phyloP scores from a whole-genome alignment of 2,888 invertebrate genomes.

The Fragum sueziense region DNA sequence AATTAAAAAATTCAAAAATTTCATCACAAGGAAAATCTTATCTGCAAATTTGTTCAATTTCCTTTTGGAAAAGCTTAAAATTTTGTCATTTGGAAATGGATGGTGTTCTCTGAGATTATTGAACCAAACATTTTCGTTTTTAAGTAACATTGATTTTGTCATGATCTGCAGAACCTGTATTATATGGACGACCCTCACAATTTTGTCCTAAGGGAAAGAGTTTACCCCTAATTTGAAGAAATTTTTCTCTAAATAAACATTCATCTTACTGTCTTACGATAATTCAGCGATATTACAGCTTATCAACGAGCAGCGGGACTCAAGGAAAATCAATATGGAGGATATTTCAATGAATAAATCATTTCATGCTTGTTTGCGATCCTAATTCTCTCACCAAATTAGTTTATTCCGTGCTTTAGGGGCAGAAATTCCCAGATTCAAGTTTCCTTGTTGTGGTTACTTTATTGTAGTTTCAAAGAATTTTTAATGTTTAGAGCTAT shows the following conservation, averaged over 20 bases:
- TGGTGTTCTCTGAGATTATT: not conserved
- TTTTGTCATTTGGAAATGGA: too few species aligned
- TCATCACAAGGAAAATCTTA: too few species aligned
- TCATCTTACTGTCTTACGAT: not conserved
- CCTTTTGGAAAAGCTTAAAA: too few species aligned
- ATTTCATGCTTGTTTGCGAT: conserved; percentile 36
- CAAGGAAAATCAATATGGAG: conserved; percentile 41
- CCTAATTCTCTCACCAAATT: conserved; percentile 16
- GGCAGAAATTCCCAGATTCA: not conserved
- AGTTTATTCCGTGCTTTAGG: conserved; percentile 9
- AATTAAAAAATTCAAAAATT: too few species aligned
- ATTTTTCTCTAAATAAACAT: not conserved
- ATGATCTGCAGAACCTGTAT: too few species aligned
- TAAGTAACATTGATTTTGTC: too few species aligned
- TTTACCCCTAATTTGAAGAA: conserved; percentile 23
- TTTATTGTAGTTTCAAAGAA: not conserved
- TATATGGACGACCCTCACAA: too few species aligned
- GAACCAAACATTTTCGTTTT: too few species aligned
- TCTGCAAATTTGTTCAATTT: too few species aligned
- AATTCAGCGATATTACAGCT: conserved; percentile 2
- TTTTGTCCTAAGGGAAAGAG: too few species aligned
- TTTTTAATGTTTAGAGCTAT: too few species aligned
- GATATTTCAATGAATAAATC: conserved; percentile 54
- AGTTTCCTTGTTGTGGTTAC: not conserved
- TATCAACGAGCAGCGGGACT: conserved; percentile 10